Base-by-base conservation (phyloP, 37 sponge, comb jelly and placozoan species). In the Halisarca cf. caerulea region DNA sequence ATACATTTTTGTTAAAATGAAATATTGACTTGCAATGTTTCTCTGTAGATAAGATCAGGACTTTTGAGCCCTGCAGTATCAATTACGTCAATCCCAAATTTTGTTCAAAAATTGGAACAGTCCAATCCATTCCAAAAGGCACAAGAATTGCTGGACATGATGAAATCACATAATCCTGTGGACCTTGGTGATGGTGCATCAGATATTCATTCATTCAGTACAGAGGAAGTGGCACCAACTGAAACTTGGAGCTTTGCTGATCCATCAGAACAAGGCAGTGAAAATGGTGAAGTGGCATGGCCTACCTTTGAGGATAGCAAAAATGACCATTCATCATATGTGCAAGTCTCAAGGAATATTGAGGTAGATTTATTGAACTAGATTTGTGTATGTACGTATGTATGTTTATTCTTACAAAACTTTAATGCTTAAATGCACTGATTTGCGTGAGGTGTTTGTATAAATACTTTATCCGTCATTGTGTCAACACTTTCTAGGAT, bases 81-180 rank as follows among this genome's bases (percentile, higher is more conserved):
- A 39, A 43, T 74, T n/a, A 44, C 77, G 0, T 74, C 77, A 20
- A 17, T 74, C 21, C 77, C 77, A 39, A 74, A 74, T 44, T 74
- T 74, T 74, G 77, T 74, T 37, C 77, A 74, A 7, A 74, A 41
- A 44, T 9, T 74, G 77, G 77, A 74, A 9, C 42, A 74, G 44
- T 74, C 77, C 42, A 74, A 74, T 43, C 77, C 77, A 17, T 74
- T 74, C 25, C 44, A 41, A 37, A 74, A 74, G 44, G 77, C 77
- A 74, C 42, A 74, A 21, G 77, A 74, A 37, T 7, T 74, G 77
- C 45, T 74, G 20, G 45, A 74, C 45, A 43, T 43, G 42, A 74
- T 74, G 77, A 74, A 74, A 37, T 41, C 38, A 17, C 24, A 74
- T 7, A 37, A 40, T 1, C 45, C 77, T 2, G 24, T 2, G n/a